A percentile compares a stretch with the other conserved stretches of the same genome.
Evolutionary conservation across 92 coral and sea anemone species (phyloP).

Genomic region (Chrysogorgia sp.): DNA sequence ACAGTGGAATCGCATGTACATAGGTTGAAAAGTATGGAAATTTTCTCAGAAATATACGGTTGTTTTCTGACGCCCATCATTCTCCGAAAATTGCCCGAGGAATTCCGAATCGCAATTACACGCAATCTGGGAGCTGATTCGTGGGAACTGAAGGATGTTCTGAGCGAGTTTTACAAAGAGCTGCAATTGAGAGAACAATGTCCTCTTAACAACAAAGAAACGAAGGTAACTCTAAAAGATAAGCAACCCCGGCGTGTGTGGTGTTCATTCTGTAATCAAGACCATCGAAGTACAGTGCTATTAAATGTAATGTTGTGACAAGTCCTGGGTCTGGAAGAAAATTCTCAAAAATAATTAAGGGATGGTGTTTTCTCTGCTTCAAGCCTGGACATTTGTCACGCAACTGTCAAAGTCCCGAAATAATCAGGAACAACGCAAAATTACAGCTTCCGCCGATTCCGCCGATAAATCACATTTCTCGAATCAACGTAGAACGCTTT

Average conservation of each 20-base stretch:
- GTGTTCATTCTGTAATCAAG: neutral
- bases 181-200: conserved; percentile 53
- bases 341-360: conserved; percentile 1
- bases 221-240: too few relatives aligned
- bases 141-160: conserved; percentile 45
- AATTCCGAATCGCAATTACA: conserved; percentile 38
- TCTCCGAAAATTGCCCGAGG: conserved; percentile 56
- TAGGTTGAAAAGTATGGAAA: conserved; percentile 64
- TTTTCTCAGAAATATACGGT: conserved; percentile 60
- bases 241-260: neutral
- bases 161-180: conserved; percentile 37
- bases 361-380: neutral
- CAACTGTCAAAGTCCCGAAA: neutral
- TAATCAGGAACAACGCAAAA: too few relatives aligned
- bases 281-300: neutral
- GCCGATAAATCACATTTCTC: too few relatives aligned
- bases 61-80: conserved; percentile 57
- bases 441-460: too few relatives aligned
- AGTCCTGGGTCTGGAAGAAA: neutral
- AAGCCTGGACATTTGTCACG: neutral
- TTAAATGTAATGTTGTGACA: neutral
- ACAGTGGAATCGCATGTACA: conserved; percentile 63
- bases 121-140: conserved; percentile 37
- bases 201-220: neutral
- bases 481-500: too few relatives aligned